Evolutionary conservation across 2,888 invertebrate species (phyloP).

Genomic region (Gordius sp.): DNA sequence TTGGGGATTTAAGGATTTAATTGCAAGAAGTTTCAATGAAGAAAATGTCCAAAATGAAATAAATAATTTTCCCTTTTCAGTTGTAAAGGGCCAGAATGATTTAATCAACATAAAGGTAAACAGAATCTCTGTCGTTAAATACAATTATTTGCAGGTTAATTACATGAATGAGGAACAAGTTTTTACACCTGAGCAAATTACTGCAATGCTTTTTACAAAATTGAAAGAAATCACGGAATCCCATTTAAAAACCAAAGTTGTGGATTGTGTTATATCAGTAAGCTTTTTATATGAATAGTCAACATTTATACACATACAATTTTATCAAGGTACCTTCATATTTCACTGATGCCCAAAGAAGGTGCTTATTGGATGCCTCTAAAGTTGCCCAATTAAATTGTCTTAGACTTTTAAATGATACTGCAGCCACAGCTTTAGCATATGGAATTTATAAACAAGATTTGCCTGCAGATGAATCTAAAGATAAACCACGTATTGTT

Average conservation of each 20-base stretch:
- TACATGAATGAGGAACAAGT: slow-evolving; percentile 59
- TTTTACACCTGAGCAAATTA: slow-evolving; percentile 66
- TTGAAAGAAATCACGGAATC: slow-evolving; percentile 62
- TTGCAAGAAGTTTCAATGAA: slow-evolving; percentile 68
- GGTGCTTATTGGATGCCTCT: slow-evolving; percentile 66
- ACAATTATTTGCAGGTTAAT: slow-evolving; percentile 37
- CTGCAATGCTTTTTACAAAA: slow-evolving; percentile 85
- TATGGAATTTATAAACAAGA: slow-evolving; percentile 72
- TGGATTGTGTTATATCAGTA: slow-evolving; percentile 33
- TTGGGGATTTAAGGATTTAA: slow-evolving; percentile 61
- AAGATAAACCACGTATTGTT: slow-evolving; percentile 48
- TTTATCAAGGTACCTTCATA: slow-evolving; percentile 46
- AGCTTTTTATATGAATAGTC: slow-evolving; percentile 21
- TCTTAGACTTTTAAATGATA: slow-evolving; percentile 76
- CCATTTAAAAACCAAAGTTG: slow-evolving; percentile 44
- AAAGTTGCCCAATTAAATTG: slow-evolving; percentile 74
- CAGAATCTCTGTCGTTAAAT: no score
- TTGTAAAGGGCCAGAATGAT: slow-evolving; percentile 48
- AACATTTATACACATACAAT: neutral
- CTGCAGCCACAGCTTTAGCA: slow-evolving; percentile 73
- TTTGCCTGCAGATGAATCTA: slow-evolving; percentile 56
- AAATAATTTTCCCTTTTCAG: slow-evolving; percentile 47
- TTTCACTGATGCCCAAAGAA: slow-evolving; percentile 74
- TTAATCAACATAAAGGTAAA: slow-evolving; percentile 56
- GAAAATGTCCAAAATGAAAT: slow-evolving; percentile 55